A percentile compares a stretch with the other conserved stretches of the same genome.
Conservation (phyloP, 2,888 invertebrate species). For the Opisthograptis luteolata region DNA sequence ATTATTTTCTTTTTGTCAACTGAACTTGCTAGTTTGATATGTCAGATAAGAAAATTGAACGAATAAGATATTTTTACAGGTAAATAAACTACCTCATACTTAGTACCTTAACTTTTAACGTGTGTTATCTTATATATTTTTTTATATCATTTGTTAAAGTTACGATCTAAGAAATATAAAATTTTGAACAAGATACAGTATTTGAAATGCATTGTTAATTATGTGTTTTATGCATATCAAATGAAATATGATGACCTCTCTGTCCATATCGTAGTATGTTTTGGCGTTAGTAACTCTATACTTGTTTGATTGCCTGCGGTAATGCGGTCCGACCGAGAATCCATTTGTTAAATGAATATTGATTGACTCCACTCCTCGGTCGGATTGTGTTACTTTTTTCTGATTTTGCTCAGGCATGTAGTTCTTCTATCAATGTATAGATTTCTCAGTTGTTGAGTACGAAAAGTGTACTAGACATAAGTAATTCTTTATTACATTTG, state of each 20-base stretch:
- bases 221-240: conserved; percentile 5
- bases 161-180: too few species aligned
- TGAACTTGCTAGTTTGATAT: too few species aligned
- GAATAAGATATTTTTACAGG: too few species aligned
- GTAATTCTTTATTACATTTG: conserved; percentile 44
- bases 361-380: conserved; percentile 41
- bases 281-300: conserved; percentile 41
- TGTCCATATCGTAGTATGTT: conserved; percentile 9
- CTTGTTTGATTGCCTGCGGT: conserved; percentile 36
- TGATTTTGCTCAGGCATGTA: conserved; percentile 18
- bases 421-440: conserved; percentile 21
- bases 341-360: conserved; percentile 55
- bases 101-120: too few species aligned
- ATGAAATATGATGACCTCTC: conserved; percentile 7
- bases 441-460: conserved; percentile 11
- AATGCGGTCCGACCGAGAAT: conserved; percentile 30
- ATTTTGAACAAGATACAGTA: too few species aligned
- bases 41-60: too few species aligned
- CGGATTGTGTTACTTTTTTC: conserved; percentile 25
- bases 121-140: too few species aligned
- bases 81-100: too few species aligned
- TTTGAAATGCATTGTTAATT: conserved; percentile 27
- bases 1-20: too few species aligned
- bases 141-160: too few species aligned
- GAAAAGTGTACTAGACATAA: conserved; percentile 33